Base-by-base conservation (phyloP, 2,888 invertebrate genomes). In the Euproctis similis region DNA sequence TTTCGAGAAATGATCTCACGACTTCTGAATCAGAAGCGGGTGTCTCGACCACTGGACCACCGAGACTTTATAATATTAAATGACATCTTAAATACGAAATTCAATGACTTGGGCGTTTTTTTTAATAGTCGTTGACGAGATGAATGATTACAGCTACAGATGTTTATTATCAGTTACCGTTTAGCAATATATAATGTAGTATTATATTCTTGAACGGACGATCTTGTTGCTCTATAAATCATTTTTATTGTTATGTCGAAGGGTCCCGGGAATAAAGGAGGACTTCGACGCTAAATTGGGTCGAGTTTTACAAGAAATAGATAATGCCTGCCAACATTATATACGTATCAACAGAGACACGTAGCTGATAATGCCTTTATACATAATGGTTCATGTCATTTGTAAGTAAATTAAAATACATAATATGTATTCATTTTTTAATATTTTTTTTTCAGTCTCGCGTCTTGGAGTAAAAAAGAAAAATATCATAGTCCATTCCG, bases 231-330 rank as follows among this genome's bases (percentile, higher is more conserved):
- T 70, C 70, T 68, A 77, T 77, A 80, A 77, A 77, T 77, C 76
- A 75, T 75, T 75, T 77, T 80, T 75, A 78, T 80, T 80, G 75
- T 78, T 66, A 65, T 67, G 70, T 72, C 71, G 73, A 76, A 77
- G 72, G 72, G 71, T 66, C 62, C 58, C 55, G 50, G 57, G 62
- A n/a, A n/a, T 67, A 69, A 72, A 64, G 62, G 64, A 54, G 56
- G 60, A 59, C 58, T 63, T 61, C 55, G 57, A 64, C 55, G 57
- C 61, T 70, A 70, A 78, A 75, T 76, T 73, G 74, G 73, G 67
- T 72, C 69, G 65, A 61, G 59, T 64, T 53, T 51, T 53, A 56
- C 62, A 62, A 58, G 63, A 72, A 61, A 64, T 59, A 64, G 59
- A 60, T 63, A 57, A 60, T 55, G 39, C 49, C 56, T 55, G 46